phyloP scores from a whole-genome alignment of 2,888 invertebrate species.

The Ellobium chinense region DNA sequence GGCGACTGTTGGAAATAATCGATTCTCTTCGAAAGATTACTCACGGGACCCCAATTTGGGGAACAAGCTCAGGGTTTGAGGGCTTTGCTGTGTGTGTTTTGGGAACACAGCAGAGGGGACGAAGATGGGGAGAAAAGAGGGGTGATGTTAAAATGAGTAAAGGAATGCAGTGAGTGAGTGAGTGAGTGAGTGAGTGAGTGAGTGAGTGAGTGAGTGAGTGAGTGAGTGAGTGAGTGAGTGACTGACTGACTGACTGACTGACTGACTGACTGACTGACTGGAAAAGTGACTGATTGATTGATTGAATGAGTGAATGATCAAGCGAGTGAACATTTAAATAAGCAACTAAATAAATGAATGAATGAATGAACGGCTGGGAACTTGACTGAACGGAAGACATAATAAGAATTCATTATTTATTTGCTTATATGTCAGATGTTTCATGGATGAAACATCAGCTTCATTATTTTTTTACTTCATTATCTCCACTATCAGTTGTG shows the following conservation, averaged over 20 bases:
- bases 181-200: not conserved
- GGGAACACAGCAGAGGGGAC: not conserved
- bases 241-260: not conserved
- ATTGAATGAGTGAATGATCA: not conserved
- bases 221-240: not conserved
- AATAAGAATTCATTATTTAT: no score
- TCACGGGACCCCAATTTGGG: conserved; percentile 5
- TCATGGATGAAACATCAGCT: no score
- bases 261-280: not conserved
- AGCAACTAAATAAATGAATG: not conserved
- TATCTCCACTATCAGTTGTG: no score
- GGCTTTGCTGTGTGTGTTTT: not conserved
- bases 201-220: not conserved
- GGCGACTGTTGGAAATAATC: not conserved
- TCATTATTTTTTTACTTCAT: no score
- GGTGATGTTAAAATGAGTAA: not conserved
- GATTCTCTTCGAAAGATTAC: conserved; percentile 5
- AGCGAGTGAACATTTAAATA: not conserved
- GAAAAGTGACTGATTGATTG: not conserved
- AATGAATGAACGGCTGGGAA: not conserved
- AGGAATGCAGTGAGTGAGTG: not conserved
- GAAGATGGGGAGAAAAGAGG: not conserved
- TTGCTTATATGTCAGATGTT: no score
- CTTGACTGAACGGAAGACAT: not conserved
- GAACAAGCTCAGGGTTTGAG: not conserved